These are phyloP conservation scores for Ailuropoda melanoleuca DNA, from an alignment of 2,113 vertebrate genomes.

Conservation along the genomic window DNA sequence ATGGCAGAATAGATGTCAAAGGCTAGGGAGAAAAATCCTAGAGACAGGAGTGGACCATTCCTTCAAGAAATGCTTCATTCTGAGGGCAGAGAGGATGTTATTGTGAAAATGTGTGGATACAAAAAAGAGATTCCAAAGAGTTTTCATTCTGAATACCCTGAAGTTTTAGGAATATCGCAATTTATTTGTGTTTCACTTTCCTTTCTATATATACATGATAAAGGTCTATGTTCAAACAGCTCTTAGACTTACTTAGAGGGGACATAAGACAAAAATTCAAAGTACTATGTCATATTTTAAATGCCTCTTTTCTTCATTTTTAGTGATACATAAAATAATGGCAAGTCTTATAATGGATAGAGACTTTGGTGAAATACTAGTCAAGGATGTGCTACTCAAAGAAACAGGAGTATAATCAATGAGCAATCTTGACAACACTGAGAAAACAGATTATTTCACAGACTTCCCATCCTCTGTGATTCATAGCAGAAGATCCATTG, in stretches of 20 bases:
- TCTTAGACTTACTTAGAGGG: background rate
- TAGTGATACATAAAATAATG: background rate
- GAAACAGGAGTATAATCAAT: background rate
- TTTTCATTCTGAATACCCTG: background rate
- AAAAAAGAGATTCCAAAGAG: background rate
- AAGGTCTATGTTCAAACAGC: background rate
- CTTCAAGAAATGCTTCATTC: background rate
- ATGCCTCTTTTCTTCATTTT: background rate
- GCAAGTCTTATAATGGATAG: background rate
- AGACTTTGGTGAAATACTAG: background rate
- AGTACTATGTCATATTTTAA: background rate
- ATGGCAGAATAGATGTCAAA: background rate
- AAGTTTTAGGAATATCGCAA: background rate
- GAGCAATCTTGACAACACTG: background rate
- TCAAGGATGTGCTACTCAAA: background rate
- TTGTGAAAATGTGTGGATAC: background rate
- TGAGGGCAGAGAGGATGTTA: background rate
- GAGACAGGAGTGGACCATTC: background rate
- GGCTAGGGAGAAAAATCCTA: background rate
- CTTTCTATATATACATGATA: background rate
- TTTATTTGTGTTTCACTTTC: conserved; percentile 13
- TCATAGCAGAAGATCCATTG: background rate
- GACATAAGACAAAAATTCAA: background rate
- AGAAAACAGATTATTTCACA: background rate
- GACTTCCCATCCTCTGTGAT: background rate